A percentile compares a stretch with the other conserved stretches of the same genome.
These are phyloP conservation scores for Tenthredo livida DNA, from an alignment of 2,888 invertebrate genomes.

Conservation along the genomic window DNA sequence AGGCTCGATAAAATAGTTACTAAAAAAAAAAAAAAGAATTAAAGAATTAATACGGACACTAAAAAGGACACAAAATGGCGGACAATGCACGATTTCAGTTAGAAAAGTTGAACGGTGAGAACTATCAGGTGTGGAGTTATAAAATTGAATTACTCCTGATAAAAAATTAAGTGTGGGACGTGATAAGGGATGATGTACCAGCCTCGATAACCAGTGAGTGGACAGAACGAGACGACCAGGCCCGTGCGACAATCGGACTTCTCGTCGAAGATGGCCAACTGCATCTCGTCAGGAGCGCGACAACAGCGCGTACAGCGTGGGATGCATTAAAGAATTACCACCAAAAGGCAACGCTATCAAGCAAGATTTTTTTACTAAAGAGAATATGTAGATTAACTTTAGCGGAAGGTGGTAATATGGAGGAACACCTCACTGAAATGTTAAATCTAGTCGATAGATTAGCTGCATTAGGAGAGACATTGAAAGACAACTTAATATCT, in stretches of 20 bases:
- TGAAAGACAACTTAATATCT: conserved; percentile 45
- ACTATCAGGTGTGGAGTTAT: conserved; percentile 52
- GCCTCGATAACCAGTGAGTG: conserved; percentile 1
- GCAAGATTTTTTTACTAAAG: conserved; percentile 47
- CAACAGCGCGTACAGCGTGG: conserved; percentile 52
- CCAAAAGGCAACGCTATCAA: conserved; percentile 52
- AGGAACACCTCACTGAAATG: conserved; percentile 50
- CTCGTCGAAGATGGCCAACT: conserved; percentile 53
- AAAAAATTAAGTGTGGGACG: conserved; percentile 49
- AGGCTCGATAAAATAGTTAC: no score
- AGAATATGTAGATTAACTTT: conserved; percentile 45
- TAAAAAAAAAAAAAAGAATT: no score
- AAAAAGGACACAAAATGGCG: conserved; percentile 28
- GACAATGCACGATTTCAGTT: conserved; percentile 13
- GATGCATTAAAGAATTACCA: conserved; percentile 53
- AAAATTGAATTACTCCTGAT: conserved; percentile 49
- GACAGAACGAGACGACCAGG: conserved; percentile 52
- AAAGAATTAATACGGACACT: no score
- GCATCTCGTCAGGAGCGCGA: conserved; percentile 39
- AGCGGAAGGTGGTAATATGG: conserved; percentile 44
- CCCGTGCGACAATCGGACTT: conserved; percentile 53
- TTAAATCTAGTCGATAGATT: conserved; percentile 28
- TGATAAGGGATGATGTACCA: conserved; percentile 20
- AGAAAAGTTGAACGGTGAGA: conserved; percentile 48
- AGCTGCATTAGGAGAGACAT: conserved; percentile 48